phyloP scores from a whole-genome alignment of 2,888 invertebrate genomes.

The Calliopum simillimum region DNA sequence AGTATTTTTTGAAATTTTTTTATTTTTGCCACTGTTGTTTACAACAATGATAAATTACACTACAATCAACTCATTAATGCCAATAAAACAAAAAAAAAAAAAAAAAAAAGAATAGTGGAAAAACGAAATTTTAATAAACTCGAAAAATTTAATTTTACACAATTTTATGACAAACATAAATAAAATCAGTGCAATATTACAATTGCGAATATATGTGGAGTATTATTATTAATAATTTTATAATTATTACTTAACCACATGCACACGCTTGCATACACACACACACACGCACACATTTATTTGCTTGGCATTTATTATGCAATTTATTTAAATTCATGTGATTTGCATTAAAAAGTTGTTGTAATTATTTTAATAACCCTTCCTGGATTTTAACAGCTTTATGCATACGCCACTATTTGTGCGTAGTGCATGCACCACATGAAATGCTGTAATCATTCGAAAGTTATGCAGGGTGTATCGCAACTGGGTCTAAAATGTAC shows the following conservation, averaged over 20 bases:
- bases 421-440: neutral
- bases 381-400: neutral
- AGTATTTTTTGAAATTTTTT: too few relatives aligned
- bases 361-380: conserved; percentile 29
- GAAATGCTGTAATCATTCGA: neutral
- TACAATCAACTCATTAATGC: conserved; percentile 18
- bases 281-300: conserved; percentile 15
- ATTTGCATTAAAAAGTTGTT: conserved; percentile 24
- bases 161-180: neutral
- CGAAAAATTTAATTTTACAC: neutral
- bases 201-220: neutral
- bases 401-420: neutral
- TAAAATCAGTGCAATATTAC: neutral
- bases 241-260: conserved; percentile 9
- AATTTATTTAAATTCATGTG: conserved; percentile 35
- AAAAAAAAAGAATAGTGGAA: neutral
- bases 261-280: neutral
- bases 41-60: conserved; percentile 16
- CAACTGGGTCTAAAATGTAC: neutral
- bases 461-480: neutral
- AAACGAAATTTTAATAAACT: neutral
- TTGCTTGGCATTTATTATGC: conserved; percentile 27
- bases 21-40: too few relatives aligned
- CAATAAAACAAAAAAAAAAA: conserved; percentile 11
- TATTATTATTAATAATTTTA: conserved; percentile 17